phyloP scores from a whole-genome alignment of 2,888 invertebrate species.

The Lomographa bimaculata region DNA sequence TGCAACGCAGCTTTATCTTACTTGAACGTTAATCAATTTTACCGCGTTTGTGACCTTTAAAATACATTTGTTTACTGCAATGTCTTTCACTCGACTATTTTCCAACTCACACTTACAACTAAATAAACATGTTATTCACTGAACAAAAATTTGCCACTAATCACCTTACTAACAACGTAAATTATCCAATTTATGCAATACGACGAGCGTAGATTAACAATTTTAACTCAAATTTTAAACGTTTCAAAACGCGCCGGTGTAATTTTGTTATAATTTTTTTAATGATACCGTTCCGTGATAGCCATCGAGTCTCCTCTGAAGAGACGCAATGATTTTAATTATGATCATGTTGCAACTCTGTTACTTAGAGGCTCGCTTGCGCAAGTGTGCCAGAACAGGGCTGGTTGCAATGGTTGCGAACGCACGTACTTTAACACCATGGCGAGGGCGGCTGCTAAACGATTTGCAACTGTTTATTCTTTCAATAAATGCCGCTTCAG shows the following conservation, averaged over 20 bases:
- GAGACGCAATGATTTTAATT: constrained; percentile 24
- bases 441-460: too few relatives aligned
- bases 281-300: constrained; percentile 10
- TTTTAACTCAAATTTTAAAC: constrained; percentile 1
- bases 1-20: too few relatives aligned
- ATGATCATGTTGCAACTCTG: constrained; percentile 17
- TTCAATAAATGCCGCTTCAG: background rate
- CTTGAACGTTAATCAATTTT: too few relatives aligned
- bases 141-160: constrained; percentile 1
- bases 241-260: constrained; percentile 8
- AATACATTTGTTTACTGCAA: too few relatives aligned
- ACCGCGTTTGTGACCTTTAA: too few relatives aligned
- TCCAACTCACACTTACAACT: too few relatives aligned
- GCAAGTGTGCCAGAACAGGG: constrained; percentile 20
- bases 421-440: too few relatives aligned
- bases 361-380: constrained; percentile 6
- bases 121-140: too few relatives aligned
- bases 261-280: constrained; percentile 9
- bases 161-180: constrained; percentile 1
- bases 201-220: constrained; percentile 5
- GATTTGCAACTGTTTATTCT: background rate
- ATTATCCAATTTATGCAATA: constrained; percentile 6
- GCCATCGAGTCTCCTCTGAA: constrained; percentile 9
- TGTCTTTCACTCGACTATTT: too few relatives aligned
- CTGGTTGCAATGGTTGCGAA: constrained; percentile 15